Evolutionary conservation across 2,888 invertebrate genomes (phyloP).

Genomic region (Pachydiplax longipennis): DNA sequence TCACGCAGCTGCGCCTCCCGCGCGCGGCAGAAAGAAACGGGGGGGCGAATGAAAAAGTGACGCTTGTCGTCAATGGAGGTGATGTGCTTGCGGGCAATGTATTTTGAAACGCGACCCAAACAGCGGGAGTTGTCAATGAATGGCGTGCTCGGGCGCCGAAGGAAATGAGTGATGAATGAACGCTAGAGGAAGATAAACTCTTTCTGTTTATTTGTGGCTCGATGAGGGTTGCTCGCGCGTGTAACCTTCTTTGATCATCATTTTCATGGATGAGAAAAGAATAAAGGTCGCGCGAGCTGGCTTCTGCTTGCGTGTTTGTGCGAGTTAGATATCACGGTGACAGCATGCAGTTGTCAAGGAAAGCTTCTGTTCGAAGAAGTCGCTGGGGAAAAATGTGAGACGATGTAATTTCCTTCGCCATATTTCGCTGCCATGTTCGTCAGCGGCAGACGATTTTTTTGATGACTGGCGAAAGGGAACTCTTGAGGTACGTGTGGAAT

Average conservation of each 20-base stretch:
- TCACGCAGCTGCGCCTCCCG: slow-evolving; percentile 2
- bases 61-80: background rate
- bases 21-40: background rate
- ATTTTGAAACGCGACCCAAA: slow-evolving; percentile 10
- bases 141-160: background rate
- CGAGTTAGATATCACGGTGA: background rate
- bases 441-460: too few species aligned
- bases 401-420: too few species aligned
- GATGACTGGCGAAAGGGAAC: too few species aligned
- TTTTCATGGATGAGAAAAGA: background rate
- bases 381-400: too few species aligned
- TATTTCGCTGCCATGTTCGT: too few species aligned
- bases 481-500: too few species aligned
- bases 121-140: slow-evolving; percentile 12
- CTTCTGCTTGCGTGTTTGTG: background rate
- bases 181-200: background rate
- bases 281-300: background rate
- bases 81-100: background rate
- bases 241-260: background rate
- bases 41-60: background rate
- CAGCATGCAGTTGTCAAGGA: too few species aligned
- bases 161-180: background rate
- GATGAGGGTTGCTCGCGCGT: background rate
- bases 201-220: background rate
- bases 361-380: too few species aligned